Conservation (phyloP, 2,113 vertebrate species). For the Rhinogobius similis region DNA sequence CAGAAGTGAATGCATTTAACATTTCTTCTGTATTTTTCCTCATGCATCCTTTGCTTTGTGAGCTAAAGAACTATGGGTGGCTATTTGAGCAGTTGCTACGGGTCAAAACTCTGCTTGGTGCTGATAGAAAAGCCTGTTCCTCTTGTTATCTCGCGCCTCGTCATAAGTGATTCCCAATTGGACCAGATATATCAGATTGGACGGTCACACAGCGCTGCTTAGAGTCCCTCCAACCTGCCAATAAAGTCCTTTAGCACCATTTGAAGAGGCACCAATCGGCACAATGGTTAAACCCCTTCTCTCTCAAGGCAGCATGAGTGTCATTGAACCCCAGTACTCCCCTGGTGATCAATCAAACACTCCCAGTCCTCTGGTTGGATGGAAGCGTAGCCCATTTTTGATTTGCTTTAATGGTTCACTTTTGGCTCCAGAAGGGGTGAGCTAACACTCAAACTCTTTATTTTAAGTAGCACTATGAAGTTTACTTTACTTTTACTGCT, state of each 20-base stretch:
- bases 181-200: conserved; percentile 58
- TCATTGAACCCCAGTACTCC: conserved; percentile 36
- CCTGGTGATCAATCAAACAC: conserved; percentile 49
- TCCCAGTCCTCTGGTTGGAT: conserved; percentile 7
- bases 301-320: conserved; percentile 26
- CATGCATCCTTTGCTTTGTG: conserved; percentile 5
- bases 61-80: conserved; percentile 11
- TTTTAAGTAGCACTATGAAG: not conserved
- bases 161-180: conserved; percentile 67
- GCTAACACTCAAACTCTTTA: not conserved
- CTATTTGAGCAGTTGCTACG: conserved; percentile 28
- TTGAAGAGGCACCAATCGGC: conserved; percentile 36
- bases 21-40: conserved; percentile 8
- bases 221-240: conserved; percentile 47
- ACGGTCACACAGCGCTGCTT: conserved; percentile 49
- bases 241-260: conserved; percentile 39
- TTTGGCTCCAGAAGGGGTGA: not conserved
- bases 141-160: conserved; percentile 63
- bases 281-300: conserved; percentile 12
- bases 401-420: conserved; percentile 11
- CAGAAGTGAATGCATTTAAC: not conserved
- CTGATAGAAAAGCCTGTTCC: conserved; percentile 54
- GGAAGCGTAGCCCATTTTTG: conserved; percentile 15
- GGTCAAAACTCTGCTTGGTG: conserved; percentile 31
- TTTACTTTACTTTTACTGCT: not conserved